phyloP scores from a whole-genome alignment of 2,888 invertebrate species.

The Schrankia costaestrigalis region DNA sequence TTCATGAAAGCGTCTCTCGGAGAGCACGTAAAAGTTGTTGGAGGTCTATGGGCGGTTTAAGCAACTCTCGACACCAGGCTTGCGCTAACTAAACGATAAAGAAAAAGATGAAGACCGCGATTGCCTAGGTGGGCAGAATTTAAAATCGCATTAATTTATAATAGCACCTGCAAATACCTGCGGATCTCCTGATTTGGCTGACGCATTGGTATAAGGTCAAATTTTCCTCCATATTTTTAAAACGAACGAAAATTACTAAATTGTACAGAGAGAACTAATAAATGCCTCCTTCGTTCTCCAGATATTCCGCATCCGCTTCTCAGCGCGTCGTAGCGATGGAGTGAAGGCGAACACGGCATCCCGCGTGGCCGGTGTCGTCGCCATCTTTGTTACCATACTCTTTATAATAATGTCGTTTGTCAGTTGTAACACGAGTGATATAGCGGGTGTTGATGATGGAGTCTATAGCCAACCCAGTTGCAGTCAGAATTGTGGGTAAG shows the following conservation, averaged over 20 bases:
- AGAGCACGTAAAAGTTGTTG: too few species aligned
- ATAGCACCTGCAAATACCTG: too few species aligned
- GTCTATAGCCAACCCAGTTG: slow-evolving; percentile 48
- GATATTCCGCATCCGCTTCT: slow-evolving; percentile 69
- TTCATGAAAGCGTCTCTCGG: too few species aligned
- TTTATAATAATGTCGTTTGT: slow-evolving; percentile 46
- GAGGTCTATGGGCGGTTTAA: too few species aligned
- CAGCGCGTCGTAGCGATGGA: slow-evolving; percentile 58
- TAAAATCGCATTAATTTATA: too few species aligned
- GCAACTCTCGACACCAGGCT: too few species aligned
- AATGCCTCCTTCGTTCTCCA: slow-evolving; percentile 19
- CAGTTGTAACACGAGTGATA: slow-evolving; percentile 40
- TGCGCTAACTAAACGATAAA: too few species aligned
- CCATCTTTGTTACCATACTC: slow-evolving; percentile 46
- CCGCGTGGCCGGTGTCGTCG: slow-evolving; percentile 58
- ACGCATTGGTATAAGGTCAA: too few species aligned
- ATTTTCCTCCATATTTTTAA: not conserved
- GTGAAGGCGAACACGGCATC: slow-evolving; percentile 66
- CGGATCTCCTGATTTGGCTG: too few species aligned
- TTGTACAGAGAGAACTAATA: not conserved
- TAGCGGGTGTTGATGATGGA: slow-evolving; percentile 38
- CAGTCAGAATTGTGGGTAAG: slow-evolving; percentile 52
- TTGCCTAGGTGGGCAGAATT: too few species aligned
- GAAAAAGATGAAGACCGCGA: too few species aligned
- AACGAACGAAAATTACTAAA: not conserved